Evolutionary conservation across 2,113 vertebrate genomes (phyloP).

Genomic region (Pituophis catenifer): DNA sequence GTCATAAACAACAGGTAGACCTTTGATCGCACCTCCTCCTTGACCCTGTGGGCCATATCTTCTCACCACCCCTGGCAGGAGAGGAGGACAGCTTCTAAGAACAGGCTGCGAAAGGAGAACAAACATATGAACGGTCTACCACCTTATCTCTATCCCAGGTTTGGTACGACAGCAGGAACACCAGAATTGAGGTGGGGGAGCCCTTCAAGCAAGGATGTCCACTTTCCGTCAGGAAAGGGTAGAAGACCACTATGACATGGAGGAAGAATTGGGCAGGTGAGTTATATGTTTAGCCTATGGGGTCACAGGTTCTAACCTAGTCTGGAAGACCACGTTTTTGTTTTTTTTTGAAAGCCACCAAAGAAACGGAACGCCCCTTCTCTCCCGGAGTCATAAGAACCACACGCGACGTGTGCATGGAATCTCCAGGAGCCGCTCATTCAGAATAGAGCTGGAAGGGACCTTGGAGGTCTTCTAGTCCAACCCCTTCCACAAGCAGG

Average conservation of each 20-base stretch:
- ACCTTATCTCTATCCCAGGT: neutral
- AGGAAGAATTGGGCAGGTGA: constrained; percentile 81
- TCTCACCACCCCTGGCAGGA: neutral
- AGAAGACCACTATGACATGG: constrained; percentile 80
- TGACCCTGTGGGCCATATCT: neutral
- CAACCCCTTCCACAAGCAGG: too few relatives aligned
- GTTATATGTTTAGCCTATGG: neutral
- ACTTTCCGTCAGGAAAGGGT: constrained; percentile 78
- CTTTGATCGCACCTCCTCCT: neutral
- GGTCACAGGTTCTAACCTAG: neutral
- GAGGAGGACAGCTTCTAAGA: neutral
- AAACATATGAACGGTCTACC: neutral
- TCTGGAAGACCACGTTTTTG: neutral
- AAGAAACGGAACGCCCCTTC: neutral
- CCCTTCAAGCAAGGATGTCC: constrained; percentile 59
- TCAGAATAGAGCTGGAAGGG: neutral
- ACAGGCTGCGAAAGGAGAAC: neutral
- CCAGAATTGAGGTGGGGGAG: accelerated
- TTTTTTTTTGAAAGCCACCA: neutral
- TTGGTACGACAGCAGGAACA: neutral
- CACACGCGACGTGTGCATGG: neutral
- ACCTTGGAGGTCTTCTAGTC: neutral
- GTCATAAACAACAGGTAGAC: neutral
- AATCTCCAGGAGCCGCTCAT: neutral
- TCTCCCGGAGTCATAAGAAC: neutral